A percentile compares a stretch with the other conserved stretches of the same genome.
Conservation (phyloP, 2,888 invertebrate genomes). For the Tenodera sinensis region DNA sequence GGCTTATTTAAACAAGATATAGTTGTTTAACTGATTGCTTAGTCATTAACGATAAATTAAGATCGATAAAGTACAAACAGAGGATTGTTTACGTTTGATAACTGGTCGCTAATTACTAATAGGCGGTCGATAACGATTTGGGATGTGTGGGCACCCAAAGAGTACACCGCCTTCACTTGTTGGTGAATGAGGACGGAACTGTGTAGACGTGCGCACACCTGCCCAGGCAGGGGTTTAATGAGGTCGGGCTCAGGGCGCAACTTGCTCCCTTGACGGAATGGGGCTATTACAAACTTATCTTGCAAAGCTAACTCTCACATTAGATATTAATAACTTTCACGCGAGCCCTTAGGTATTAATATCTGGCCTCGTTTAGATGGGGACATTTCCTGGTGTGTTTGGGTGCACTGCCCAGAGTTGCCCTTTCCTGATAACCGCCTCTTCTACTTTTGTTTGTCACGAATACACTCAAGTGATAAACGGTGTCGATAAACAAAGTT, state of each 20-base stretch:
- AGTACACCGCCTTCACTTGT: not conserved
- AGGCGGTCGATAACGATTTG: no score
- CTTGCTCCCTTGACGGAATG: not conserved
- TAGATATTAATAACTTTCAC: not conserved
- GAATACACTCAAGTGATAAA: no score
- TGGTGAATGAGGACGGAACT: not conserved
- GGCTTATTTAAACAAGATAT: no score
- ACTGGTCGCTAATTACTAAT: no score
- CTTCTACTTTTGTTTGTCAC: no score
- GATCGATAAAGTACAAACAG: no score
- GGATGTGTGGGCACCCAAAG: no score
- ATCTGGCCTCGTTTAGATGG: not conserved
- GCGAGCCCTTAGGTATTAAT: not conserved
- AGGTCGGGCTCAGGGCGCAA: not conserved
- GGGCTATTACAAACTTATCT: not conserved
- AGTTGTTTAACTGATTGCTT: no score
- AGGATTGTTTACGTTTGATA: no score
- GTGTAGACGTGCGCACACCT: not conserved
- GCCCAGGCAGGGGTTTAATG: not conserved
- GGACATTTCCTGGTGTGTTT: not conserved
- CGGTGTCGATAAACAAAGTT: no score
- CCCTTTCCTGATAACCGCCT: not conserved
- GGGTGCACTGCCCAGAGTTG: not conserved
- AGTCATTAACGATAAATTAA: no score
- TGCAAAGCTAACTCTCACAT: not conserved